These are phyloP conservation scores for Erythrocercus mccallii DNA, from an alignment of 2,113 vertebrate species.

Conservation along the genomic window DNA sequence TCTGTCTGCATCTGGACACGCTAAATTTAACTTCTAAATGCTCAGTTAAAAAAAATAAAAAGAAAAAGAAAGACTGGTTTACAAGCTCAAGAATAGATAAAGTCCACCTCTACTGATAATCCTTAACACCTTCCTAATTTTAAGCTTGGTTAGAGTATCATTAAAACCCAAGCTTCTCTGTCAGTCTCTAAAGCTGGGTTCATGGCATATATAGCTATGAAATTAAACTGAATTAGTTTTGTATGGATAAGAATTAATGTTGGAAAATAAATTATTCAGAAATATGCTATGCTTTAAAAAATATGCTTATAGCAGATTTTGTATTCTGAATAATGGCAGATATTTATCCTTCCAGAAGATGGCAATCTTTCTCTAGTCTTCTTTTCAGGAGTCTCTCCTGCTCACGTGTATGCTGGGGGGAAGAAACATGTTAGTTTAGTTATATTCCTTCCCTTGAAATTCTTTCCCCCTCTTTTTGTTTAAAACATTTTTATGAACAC, in stretches of 20 bases:
- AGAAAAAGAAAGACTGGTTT: neutral
- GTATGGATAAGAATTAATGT: neutral
- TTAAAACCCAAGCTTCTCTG: neutral
- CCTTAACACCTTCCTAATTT: neutral
- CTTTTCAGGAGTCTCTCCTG: neutral
- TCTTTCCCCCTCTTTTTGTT: neutral
- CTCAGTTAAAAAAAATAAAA: neutral
- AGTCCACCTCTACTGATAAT: neutral
- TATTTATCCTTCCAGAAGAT: slow-evolving; percentile 64
- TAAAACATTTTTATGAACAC: neutral
- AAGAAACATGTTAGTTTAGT: neutral
- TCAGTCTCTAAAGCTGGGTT: neutral
- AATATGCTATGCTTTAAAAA: neutral
- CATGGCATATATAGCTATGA: neutral
- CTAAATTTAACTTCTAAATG: neutral
- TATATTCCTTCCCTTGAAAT: neutral
- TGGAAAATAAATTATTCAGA: neutral
- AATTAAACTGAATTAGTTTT: neutral
- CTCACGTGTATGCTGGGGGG: neutral
- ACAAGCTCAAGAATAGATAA: neutral
- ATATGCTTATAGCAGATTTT: neutral
- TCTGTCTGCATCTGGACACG: neutral
- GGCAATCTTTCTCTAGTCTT: slow-evolving; percentile 47
- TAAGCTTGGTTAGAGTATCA: neutral
- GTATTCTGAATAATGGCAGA: neutral